Base-by-base conservation (phyloP, 2,797 vertebrate genomes). In the Amphiprion clarkii region DNA sequence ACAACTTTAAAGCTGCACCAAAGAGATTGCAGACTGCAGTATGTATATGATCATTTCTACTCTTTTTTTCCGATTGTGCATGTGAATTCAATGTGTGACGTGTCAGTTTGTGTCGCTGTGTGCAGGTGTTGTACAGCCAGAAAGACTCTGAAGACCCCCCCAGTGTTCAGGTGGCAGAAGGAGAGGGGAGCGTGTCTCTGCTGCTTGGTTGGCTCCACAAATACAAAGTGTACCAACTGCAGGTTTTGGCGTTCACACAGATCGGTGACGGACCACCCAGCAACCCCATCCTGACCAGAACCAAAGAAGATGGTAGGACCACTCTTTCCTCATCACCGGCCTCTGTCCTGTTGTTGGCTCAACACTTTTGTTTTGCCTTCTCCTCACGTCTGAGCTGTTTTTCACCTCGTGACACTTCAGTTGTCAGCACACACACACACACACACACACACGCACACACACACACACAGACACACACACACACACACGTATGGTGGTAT, bases 261-360 rank as follows among this genome's bases (percentile, higher is more conserved):
- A 94, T 97, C 0, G 98, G 98, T 0, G 96, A 97, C 0, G 97
- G 98, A 0, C 94, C 96, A 1, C 93, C 95, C 89, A 98, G 96
- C 92, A 83, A 52, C 11, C 95, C 96, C 0, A 71, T 94, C 0
- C 64, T 96, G 29, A 88, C 94, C 79, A 93, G 96, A 53, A 98
- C 97, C 83, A 97, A 96, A 85, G 97, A 98, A 6, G 98, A 99
- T 2, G 96, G 98, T 98, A 88, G 23, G 86, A 61, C 53, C 56
- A 19, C 4, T 19, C 12, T 46, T 31, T 67, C 1, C 1, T 62
- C 42, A 76, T 76, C 62, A 17, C 74, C 79, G 60, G 71, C 73
- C 67, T 82, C 67, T 72, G 48, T 86, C 49, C 48, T 21, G 53
- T 55, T 7, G 56, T 58, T 74, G 73, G 36, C 51, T 73, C 49